These are phyloP conservation scores for Erebia aethiops DNA, from an alignment of 2,888 invertebrate genomes.

Conservation along the genomic window DNA sequence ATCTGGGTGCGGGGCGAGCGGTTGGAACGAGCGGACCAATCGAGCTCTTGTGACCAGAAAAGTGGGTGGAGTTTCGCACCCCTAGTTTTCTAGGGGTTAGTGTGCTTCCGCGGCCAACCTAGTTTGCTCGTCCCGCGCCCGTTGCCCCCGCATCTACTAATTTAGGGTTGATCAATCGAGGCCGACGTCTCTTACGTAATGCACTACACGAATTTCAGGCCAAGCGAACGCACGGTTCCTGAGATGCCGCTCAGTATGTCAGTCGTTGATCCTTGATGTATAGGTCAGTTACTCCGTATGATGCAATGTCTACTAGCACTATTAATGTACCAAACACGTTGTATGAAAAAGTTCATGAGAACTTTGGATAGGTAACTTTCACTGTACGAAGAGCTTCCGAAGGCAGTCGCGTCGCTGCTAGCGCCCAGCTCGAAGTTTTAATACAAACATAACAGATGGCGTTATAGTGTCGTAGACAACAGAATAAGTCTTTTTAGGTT, in stretches of 20 bases:
- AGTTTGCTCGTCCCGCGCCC: conserved; percentile 75
- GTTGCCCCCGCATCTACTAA: conserved; percentile 69
- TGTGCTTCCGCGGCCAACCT: conserved; percentile 83
- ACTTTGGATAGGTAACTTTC: not conserved
- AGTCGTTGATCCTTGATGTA: conserved; percentile 12
- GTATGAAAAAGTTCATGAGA: not conserved
- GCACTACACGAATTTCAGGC: conserved; percentile 55
- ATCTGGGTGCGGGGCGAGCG: conserved; percentile 79
- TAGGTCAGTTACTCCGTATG: conserved; percentile 1
- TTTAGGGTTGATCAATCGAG: conserved; percentile 82
- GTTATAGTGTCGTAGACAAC: not conserved
- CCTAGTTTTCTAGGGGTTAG: conserved; percentile 84
- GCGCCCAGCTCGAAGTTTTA: not conserved
- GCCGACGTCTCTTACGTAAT: conserved; percentile 69
- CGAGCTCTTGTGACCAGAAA: conserved; percentile 82
- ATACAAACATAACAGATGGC: conserved; percentile 35
- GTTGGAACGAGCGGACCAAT: conserved; percentile 77
- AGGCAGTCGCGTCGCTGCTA: not conserved
- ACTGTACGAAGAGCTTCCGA: too few relatives aligned
- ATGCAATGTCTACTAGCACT: not conserved
- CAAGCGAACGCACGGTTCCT: conserved; percentile 17
- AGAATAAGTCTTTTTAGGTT: too few relatives aligned
- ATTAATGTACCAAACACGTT: not conserved
- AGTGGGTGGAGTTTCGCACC: conserved; percentile 83
- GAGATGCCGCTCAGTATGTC: conserved; percentile 13